phyloP scores from a whole-genome alignment of 2,113 vertebrate genomes.

The Ailuropoda melanoleuca region DNA sequence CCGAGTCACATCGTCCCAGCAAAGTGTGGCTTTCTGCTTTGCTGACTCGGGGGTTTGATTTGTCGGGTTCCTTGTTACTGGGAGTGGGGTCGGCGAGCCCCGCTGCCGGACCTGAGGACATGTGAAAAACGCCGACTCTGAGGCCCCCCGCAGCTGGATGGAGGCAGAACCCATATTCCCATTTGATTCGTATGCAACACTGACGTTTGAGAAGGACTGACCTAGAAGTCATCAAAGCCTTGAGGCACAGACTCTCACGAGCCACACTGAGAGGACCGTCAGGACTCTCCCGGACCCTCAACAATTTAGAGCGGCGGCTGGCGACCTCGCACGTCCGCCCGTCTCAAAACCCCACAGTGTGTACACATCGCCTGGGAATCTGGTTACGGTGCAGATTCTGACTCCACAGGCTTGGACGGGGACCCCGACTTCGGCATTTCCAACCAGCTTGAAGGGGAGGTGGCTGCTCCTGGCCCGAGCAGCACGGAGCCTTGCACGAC shows the following conservation, averaged over 20 bases:
- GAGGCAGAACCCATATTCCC: background rate
- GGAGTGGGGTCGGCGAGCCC: background rate
- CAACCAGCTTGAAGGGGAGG: background rate
- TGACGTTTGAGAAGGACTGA: background rate
- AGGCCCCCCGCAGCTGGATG: fast-evolving
- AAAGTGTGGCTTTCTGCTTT: background rate
- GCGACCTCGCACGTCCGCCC: background rate
- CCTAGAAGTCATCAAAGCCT: background rate
- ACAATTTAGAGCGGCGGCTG: too few relatives aligned
- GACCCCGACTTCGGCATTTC: background rate
- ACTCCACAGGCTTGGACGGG: background rate
- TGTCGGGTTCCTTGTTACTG: background rate
- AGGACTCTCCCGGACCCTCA: background rate
- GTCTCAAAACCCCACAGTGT: background rate
- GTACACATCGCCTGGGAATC: background rate
- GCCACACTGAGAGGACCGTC: background rate
- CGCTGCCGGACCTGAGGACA: fast-evolving
- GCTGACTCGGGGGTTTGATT: background rate
- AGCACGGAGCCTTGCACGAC: background rate
- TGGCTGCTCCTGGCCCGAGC: too few relatives aligned
- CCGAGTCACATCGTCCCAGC: background rate
- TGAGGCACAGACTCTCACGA: background rate
- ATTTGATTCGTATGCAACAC: background rate
- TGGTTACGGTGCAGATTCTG: background rate
- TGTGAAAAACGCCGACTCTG: background rate